phyloP scores from a whole-genome alignment of 2,797 vertebrate genomes.

The Pipistrellus pipistrellus region DNA sequence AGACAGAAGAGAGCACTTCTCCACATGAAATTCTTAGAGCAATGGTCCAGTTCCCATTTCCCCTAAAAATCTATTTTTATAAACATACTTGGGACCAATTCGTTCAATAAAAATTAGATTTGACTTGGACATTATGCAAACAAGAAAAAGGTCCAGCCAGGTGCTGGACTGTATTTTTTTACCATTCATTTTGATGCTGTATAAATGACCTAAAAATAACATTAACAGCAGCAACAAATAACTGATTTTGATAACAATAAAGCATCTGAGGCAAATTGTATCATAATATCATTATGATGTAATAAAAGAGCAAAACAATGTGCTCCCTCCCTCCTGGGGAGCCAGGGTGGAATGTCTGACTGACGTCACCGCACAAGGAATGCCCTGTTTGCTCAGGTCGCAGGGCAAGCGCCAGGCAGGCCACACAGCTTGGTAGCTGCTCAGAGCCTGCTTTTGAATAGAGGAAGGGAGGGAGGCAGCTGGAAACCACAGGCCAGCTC shows the following conservation, averaged over 20 bases:
- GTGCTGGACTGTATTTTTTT: slow-evolving; percentile 47
- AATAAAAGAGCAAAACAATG: slow-evolving; percentile 12
- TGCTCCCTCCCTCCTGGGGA: too few species aligned
- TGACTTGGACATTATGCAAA: slow-evolving; percentile 70
- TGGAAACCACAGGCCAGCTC: background rate
- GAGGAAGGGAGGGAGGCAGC: background rate
- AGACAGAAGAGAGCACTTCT: slow-evolving; percentile 68
- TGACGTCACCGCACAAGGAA: background rate
- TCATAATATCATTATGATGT: background rate
- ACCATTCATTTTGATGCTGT: slow-evolving; percentile 28
- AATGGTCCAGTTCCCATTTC: slow-evolving; percentile 83
- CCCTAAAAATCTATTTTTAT: slow-evolving; percentile 80
- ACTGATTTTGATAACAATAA: slow-evolving; percentile 2
- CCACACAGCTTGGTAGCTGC: background rate
- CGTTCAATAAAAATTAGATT: slow-evolving; percentile 79
- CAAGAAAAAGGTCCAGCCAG: slow-evolving; percentile 28
- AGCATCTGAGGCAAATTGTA: background rate
- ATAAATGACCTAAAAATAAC: slow-evolving; percentile 47
- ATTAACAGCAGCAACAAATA: background rate
- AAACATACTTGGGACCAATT: slow-evolving; percentile 57
- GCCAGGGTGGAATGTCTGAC: too few species aligned
- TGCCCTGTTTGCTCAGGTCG: background rate
- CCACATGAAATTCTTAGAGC: slow-evolving; percentile 76
- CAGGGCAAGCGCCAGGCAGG: background rate
- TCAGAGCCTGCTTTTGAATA: background rate